Evolutionary conservation across 1,140 invertebrate species (phyloP), one percentile per base, ranked within the genome.

Genomic region (Atta cephalotes): DNA sequence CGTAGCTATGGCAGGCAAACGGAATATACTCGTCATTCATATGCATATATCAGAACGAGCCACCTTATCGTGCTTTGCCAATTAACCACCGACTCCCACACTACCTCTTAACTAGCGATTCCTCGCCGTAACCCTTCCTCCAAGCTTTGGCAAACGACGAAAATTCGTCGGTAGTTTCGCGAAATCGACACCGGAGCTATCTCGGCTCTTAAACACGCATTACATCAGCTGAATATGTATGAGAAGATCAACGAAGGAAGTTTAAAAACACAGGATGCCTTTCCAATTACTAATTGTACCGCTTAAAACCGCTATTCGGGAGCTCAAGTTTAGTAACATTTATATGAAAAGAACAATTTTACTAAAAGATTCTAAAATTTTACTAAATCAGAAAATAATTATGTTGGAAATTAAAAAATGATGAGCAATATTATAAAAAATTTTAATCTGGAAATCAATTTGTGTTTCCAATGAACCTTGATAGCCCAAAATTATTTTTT

Each of bases 61-160:
- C 78, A 87, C 89, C 89, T 92, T 92, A 92, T 92, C 91, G 89
- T 87, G 87, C 91, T 91, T 91, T 87, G 86, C 88, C 90, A 92
- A 92, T 92, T 92, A 92, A 90, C 90, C 79, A 74, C 80, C 68
- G 70, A 16, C 60, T 60, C 45, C n/a, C 84, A 39, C 18, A 51
- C 28, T 58, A 4, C 25, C 63, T 31, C 45, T 68, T 87, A 74
- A 66, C 53, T 63, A 49, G 45, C 45, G 77, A 82, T 81, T 60
- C 60, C 49, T 14, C 71, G 39, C 65, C 31, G 45, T 60, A 66
- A 68, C 35, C 12, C 72, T 45, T 51, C n/a, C 31, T 18, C 28
- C n/a, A 9, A 25, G 39, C 72, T 56, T 28, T 25, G 21, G 60
- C 71, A 68, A 87, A 63, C 74, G 85, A 58, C 70, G 81, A 90